Conservation (phyloP, 1,140 invertebrate species). For the Leguminivora glycinivorella region DNA sequence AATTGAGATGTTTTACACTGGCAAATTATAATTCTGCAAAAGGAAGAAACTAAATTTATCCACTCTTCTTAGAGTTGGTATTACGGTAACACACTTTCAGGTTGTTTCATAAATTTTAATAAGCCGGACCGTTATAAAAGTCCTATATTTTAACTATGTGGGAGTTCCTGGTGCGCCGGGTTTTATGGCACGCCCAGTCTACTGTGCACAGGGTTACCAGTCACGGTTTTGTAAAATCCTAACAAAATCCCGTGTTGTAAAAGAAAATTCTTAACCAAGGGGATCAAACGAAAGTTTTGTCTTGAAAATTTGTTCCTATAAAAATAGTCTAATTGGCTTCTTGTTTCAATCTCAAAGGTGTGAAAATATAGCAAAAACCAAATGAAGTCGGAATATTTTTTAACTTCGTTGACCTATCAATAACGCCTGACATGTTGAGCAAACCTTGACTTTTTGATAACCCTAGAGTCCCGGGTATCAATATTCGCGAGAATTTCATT, state of each 20-base stretch:
- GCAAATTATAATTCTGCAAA: constrained; percentile 19
- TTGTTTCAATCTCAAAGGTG: too few relatives aligned
- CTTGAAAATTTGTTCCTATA: neutral
- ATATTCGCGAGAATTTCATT: constrained; percentile 53
- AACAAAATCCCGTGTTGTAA: neutral
- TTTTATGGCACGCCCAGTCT: constrained; percentile 25
- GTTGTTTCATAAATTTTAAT: constrained; percentile 29
- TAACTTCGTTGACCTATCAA: neutral
- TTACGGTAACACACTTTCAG: constrained; percentile 29
- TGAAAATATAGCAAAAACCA: too few relatives aligned
- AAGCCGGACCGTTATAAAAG: constrained; percentile 28
- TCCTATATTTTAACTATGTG: constrained; percentile 29
- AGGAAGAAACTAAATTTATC: constrained; percentile 27
- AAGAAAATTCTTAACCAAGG: neutral
- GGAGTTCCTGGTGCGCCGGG: constrained; percentile 22
- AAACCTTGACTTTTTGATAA: neutral
- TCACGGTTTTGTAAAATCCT: neutral
- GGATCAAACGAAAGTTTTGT: neutral
- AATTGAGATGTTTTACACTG: constrained; percentile 6
- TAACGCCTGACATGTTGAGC: neutral
- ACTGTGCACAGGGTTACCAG: neutral
- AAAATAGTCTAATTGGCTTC: too few relatives aligned
- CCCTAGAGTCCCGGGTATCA: constrained; percentile 37
- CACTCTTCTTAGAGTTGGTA: constrained; percentile 28
- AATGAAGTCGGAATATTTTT: too few relatives aligned